phyloP scores from a whole-genome alignment of 2,113 vertebrate species.

The Mobula birostris region DNA sequence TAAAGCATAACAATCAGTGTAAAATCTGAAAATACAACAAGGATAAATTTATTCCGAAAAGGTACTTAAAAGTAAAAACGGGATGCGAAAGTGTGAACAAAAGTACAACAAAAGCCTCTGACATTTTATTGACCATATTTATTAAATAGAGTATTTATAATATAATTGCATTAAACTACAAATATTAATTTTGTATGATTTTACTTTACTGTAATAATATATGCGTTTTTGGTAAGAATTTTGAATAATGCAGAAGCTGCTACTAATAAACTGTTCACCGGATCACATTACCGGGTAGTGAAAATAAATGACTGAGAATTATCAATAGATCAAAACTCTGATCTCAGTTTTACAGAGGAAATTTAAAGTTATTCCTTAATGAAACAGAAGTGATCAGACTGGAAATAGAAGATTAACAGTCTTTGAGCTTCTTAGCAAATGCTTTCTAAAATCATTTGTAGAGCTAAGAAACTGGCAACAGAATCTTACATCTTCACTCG shows the following conservation, averaged over 20 bases:
- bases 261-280: neutral
- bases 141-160: neutral
- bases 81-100: too few species aligned
- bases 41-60: neutral
- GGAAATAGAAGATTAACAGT: neutral
- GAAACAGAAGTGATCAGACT: neutral
- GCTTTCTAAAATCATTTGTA: neutral
- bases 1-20: neutral
- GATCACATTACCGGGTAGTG: neutral
- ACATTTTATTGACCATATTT: neutral
- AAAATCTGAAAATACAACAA: neutral
- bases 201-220: neutral
- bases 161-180: neutral
- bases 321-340: neutral
- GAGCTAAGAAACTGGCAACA: neutral
- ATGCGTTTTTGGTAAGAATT: neutral
- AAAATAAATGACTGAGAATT: neutral
- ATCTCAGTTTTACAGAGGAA: neutral
- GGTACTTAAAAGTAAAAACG: neutral
- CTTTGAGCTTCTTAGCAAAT: neutral
- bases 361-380: slow-evolving; percentile 16
- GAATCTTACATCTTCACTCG: too few species aligned
- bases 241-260: neutral
- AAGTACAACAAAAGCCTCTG: neutral
- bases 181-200: neutral